Percentiles rank a stretch among this genome's conserved stretches.
Evolutionary conservation across 2,113 vertebrate genomes (phyloP).

Genomic region (Phaethon lepturus): DNA sequence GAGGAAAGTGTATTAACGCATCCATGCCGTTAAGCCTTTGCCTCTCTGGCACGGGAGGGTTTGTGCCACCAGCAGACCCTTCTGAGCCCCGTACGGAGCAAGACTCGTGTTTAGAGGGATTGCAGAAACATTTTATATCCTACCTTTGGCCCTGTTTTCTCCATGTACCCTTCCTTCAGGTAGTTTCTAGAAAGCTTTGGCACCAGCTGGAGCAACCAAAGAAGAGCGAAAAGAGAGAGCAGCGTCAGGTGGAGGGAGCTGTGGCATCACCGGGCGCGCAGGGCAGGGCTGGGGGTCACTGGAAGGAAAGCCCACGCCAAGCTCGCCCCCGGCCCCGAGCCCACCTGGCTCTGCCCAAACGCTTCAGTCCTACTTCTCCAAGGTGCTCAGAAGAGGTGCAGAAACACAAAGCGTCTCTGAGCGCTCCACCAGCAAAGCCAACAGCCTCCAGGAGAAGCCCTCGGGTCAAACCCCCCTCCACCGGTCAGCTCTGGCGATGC

Average conservation of each 20-base stretch:
- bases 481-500: accelerated
- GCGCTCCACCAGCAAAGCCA: background rate
- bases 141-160: constrained; percentile 93
- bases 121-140: background rate
- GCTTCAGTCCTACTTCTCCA: background rate
- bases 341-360: background rate
- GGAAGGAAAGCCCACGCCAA: accelerated
- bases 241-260: background rate
- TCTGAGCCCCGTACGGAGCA: background rate
- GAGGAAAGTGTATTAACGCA: background rate
- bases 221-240: background rate
- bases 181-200: constrained; percentile 95
- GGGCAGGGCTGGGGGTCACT: background rate
- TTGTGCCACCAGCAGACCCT: background rate
- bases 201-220: constrained; percentile 77
- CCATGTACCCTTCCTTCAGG: constrained; percentile 83
- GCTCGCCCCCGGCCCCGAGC: accelerated
- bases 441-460: background rate
- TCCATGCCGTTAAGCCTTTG: accelerated
- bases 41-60: too few relatives aligned
- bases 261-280: accelerated
- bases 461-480: background rate
- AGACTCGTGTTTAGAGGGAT: accelerated
- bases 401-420: background rate
- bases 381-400: accelerated